Percentiles rank a stretch among this genome's conserved stretches.
phyloP scores from a whole-genome alignment of 2,888 invertebrate species.

The Hedya salicella region DNA sequence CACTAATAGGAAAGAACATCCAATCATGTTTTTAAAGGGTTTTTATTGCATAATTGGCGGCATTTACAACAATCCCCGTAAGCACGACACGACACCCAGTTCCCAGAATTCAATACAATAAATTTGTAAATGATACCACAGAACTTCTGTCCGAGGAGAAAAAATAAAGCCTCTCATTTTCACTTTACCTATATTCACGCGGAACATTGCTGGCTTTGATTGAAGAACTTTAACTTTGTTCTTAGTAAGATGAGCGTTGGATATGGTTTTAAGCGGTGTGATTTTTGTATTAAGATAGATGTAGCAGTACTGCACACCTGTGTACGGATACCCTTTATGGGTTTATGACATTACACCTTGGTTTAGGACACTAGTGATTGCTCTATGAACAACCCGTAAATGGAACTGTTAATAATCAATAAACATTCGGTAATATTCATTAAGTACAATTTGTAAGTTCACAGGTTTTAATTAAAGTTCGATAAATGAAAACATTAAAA shows the following conservation, averaged over 20 bases:
- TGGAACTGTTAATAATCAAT: slow-evolving; percentile 46
- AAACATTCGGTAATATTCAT: slow-evolving; percentile 35
- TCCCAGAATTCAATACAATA: slow-evolving; percentile 76
- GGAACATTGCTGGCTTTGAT: slow-evolving; percentile 52
- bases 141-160: slow-evolving; percentile 77
- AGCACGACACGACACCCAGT: slow-evolving; percentile 68
- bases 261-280: not conserved
- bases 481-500: not conserved
- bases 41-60: slow-evolving; percentile 71
- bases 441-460: slow-evolving; percentile 51
- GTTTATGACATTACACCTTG: slow-evolving; percentile 80
- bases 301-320: slow-evolving; percentile 63
- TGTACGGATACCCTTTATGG: slow-evolving; percentile 74
- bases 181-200: not conserved
- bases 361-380: slow-evolving; percentile 73
- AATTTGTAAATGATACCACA: slow-evolving; percentile 82
- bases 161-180: slow-evolving; percentile 46
- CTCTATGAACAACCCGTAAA: slow-evolving; percentile 75
- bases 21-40: slow-evolving; percentile 56
- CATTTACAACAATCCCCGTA: slow-evolving; percentile 72
- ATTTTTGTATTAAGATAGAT: not conserved
- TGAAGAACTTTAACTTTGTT: not conserved
- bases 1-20: slow-evolving; percentile 43
- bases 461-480: not conserved
- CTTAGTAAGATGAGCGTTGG: slow-evolving; percentile 6